Evolutionary conservation across 2,113 vertebrate genomes (phyloP).

Genomic region (Zeus faber): DNA sequence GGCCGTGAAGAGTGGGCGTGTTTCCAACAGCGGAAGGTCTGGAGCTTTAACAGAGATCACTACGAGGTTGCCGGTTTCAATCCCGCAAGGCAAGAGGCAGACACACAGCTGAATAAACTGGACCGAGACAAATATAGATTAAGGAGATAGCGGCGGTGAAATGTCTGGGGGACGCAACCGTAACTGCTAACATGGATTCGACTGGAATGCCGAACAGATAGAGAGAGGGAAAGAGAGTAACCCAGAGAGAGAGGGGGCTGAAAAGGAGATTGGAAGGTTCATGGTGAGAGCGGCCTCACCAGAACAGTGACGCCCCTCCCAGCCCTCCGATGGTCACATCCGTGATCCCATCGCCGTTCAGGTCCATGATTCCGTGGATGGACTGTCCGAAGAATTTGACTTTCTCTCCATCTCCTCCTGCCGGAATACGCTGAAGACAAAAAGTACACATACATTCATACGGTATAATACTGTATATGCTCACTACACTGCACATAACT

Average conservation of each 20-base stretch:
- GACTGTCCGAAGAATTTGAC: constrained; percentile 97
- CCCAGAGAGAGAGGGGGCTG: constrained; percentile 5
- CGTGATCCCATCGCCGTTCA: constrained; percentile 89
- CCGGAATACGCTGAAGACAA: constrained; percentile 83
- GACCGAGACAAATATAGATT: constrained; percentile 17
- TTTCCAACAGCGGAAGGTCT: constrained; percentile 29
- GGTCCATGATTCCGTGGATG: constrained; percentile 94
- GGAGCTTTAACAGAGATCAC: constrained; percentile 31
- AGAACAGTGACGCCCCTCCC: constrained; percentile 93
- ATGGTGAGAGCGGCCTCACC: constrained; percentile 69
- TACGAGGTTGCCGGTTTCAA: constrained; percentile 47
- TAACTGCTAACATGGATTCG: constrained; percentile 17
- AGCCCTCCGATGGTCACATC: constrained; percentile 95
- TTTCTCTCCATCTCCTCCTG: constrained; percentile 87
- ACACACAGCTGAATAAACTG: constrained; percentile 58
- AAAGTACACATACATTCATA: neutral
- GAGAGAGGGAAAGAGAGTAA: constrained; percentile 1
- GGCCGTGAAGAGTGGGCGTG: constrained; percentile 9
- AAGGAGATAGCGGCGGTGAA: constrained; percentile 7
- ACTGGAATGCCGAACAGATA: too few species aligned
- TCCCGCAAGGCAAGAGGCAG: constrained; percentile 41
- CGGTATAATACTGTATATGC: neutral
- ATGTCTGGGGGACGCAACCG: neutral
- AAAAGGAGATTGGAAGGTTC: neutral
- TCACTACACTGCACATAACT: too few species aligned